phyloP scores from a whole-genome alignment of 2,113 vertebrate genomes.

The Thinocorus orbignyianus region DNA sequence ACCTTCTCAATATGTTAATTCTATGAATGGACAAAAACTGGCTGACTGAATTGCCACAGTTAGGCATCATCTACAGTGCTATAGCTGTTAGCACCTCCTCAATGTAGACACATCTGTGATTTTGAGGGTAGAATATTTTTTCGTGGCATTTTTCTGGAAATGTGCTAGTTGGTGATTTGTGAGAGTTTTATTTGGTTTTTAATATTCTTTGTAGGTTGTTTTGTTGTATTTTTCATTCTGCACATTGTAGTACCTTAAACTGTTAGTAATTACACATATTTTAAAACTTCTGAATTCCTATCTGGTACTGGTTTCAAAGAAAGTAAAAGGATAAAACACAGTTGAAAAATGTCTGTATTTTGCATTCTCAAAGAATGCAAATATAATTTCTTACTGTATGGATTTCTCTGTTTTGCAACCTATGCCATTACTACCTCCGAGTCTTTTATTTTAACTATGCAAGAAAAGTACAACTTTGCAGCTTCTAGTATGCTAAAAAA shows the following conservation, averaged over 20 bases:
- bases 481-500: neutral
- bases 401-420: neutral
- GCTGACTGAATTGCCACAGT: neutral
- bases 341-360: neutral
- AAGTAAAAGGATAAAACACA: neutral
- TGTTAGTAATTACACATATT: neutral
- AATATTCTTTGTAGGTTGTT: neutral
- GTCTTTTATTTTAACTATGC: neutral
- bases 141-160: neutral
- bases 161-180: neutral
- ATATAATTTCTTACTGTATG: neutral
- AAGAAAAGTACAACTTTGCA: neutral
- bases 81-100: neutral
- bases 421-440: neutral
- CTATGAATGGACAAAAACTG: neutral
- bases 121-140: neutral
- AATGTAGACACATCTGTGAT: neutral
- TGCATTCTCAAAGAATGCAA: neutral
- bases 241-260: neutral
- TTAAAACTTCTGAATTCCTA: neutral
- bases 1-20: neutral
- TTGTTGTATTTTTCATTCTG: neutral
- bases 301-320: neutral
- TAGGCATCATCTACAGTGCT: neutral
- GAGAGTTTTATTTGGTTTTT: neutral